Evolutionary conservation across 2,797 vertebrate genomes (phyloP).

Genomic region (Pseudocheirus occidentalis): DNA sequence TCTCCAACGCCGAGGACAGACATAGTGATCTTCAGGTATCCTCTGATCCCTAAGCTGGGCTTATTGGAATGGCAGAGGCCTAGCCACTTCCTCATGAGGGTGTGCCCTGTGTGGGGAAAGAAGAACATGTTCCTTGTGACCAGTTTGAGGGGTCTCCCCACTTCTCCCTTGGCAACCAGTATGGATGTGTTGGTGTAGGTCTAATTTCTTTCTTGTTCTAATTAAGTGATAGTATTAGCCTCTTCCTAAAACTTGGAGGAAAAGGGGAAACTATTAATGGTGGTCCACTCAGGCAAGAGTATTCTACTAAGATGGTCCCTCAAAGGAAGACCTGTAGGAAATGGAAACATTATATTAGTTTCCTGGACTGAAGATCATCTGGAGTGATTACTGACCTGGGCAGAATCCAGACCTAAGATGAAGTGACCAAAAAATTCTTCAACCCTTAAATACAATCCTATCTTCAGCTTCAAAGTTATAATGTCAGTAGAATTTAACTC

Average conservation of each 20-base stretch:
- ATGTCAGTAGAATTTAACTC: neutral
- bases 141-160: neutral
- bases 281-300: neutral
- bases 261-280: neutral
- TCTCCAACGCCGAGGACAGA: conserved; percentile 74
- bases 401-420: neutral
- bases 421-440: neutral
- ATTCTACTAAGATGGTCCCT: neutral
- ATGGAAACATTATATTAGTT: neutral
- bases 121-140: neutral
- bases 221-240: neutral
- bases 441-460: neutral
- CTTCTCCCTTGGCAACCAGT: conserved; percentile 3
- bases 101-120: conserved; percentile 71
- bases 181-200: neutral
- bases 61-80: conserved; percentile 75
- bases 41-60: conserved; percentile 68
- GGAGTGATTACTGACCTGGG: neutral
- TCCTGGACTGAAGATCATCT: neutral
- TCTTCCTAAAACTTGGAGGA: neutral
- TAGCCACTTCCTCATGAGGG: conserved; percentile 77
- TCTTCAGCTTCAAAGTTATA: neutral
- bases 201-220: neutral
- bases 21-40: conserved; percentile 81
- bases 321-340: neutral